Evolutionary conservation across 1,140 invertebrate species (phyloP).

Genomic region (Hirudo medicinalis): DNA sequence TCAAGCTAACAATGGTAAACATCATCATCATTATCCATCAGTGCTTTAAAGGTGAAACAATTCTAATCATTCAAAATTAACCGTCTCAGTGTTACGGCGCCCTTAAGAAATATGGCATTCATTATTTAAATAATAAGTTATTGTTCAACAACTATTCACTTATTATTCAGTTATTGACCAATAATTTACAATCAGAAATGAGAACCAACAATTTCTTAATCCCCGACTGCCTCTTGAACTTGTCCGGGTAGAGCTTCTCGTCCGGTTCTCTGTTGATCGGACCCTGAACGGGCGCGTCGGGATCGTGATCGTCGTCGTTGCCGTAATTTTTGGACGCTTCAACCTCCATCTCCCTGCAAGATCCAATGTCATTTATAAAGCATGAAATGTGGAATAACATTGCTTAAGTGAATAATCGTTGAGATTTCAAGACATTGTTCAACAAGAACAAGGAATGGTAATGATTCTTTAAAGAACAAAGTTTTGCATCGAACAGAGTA

Average conservation of each 20-base stretch:
- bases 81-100: too few species aligned
- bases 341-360: not conserved
- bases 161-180: too few species aligned
- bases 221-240: constrained; percentile 60
- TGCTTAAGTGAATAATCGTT: too few species aligned
- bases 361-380: not conserved
- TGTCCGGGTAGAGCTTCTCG: constrained; percentile 56
- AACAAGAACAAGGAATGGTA: not conserved
- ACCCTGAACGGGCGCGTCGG: constrained; percentile 73
- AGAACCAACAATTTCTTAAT: constrained; percentile 81
- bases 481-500: too few species aligned
- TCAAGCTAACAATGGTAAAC: too few species aligned
- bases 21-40: too few species aligned
- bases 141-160: too few species aligned
- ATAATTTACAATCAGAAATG: not conserved
- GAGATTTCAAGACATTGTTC: not conserved
- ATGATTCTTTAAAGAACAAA: too few species aligned
- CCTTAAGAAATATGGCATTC: too few species aligned
- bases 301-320: constrained; percentile 48
- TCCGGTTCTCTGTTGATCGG: constrained; percentile 87
- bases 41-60: too few species aligned
- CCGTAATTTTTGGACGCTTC: not conserved
- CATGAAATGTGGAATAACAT: not conserved
- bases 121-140: too few species aligned
- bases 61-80: too few species aligned